Conservation (phyloP, 2,888 invertebrate species). For the Proisotoma minuta region DNA sequence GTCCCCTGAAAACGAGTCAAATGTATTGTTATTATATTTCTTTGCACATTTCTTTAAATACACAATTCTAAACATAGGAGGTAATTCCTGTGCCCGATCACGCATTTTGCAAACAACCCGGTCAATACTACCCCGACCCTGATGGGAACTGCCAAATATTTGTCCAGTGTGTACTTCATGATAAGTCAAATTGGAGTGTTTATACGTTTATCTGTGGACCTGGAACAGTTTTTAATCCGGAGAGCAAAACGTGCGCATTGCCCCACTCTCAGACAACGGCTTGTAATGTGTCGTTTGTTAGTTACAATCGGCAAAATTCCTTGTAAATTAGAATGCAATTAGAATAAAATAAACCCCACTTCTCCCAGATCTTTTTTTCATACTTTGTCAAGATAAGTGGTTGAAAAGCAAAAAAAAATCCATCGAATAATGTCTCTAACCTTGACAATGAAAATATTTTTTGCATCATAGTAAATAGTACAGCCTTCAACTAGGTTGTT, state of each 20-base stretch:
- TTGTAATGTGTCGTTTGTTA: neutral
- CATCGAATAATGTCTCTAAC: no score
- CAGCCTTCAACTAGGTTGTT: no score
- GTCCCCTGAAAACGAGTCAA: neutral
- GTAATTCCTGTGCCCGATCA: neutral
- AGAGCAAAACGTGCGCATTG: conserved; percentile 16
- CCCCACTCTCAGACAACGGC: conserved; percentile 5
- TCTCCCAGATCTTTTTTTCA: no score
- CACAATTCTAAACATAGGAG: neutral
- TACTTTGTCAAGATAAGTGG: no score
- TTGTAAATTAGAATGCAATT: no score
- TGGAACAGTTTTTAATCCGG: conserved; percentile 34
- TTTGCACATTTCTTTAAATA: neutral
- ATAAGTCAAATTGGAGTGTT: conserved; percentile 18
- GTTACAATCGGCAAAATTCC: neutral
- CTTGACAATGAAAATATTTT: no score
- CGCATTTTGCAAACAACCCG: neutral
- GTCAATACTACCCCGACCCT: conserved; percentile 26
- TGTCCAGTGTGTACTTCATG: conserved; percentile 22
- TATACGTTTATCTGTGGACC: conserved; percentile 16
- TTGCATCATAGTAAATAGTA: no score
- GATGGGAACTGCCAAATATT: conserved; percentile 16
- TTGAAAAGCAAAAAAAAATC: no score
- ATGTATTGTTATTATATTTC: neutral
- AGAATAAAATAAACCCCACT: no score